Base-by-base conservation (phyloP, 2,797 vertebrate species). In the Scolopax rusticola region DNA sequence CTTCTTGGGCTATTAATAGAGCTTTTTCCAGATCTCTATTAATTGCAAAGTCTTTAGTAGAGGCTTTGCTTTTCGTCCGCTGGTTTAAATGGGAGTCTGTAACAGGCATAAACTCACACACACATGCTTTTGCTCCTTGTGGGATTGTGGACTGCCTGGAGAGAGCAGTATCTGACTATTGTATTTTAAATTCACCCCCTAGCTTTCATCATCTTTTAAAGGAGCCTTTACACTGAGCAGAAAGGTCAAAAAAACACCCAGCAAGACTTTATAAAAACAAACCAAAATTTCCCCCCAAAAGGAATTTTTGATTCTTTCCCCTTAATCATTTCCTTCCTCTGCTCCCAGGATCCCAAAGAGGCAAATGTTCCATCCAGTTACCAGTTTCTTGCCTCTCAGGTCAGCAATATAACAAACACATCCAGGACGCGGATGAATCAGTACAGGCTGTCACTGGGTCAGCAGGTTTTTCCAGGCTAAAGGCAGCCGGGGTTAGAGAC, bases 321-420 rank as follows among this genome's bases (percentile, higher is more conserved):
- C 57, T 97, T 96, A 94, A 75, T 91, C 94, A 94, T 81, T 95
- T 96, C 93, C 95, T 95, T 96, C 93, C 91, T 86, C 77, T 71
- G 76, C 76, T 95, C 78, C 67, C 73, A 96, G 92, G 89, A 65
- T 94, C 83, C 92, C 91, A 36, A 91, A 64, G 85, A 89, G 71
- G 89, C 80, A 94, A 94, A 89, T 0, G 68, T 94, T 54, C 56
- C 73, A 92, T 94, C 38, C 83, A 84, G 71, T 64, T 68, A 87
- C 38, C 59, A 74, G 60, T 23, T 85, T 77, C 88, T 93, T 74
- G 75, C 77, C 81, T 95, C 87, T 84, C 78, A 59, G 76, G 61
- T 48, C 69, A 91, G 95, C 63, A 84, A 33, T 50, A 60, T 30
- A 92, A 81, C 77, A 93, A 94, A 94, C 53, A 87, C n/a, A 28